Evolutionary conservation across 2,888 invertebrate species (phyloP), one percentile per base, ranked within the genome.

Genomic region (Hecatera dysodea): DNA sequence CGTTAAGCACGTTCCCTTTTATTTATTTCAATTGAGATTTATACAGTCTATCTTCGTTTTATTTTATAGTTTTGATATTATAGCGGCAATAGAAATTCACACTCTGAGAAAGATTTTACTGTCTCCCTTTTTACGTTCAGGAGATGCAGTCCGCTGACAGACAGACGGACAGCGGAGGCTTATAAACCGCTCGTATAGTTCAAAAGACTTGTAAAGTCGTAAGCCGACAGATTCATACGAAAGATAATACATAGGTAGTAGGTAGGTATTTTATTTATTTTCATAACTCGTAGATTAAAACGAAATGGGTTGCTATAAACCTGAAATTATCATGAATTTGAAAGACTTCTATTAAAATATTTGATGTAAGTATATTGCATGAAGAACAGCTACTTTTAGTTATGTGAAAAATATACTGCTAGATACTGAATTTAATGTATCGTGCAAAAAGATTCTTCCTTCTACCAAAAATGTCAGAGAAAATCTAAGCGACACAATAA

Each of bases 201-300:
- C 33, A 75, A 19, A 66, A 66, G n/a, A 53, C 12, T 67, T 66
- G 19, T 7, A 19, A 65, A 75, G 42, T 52, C 27, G 27, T 53
- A 67, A 76, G 46, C 29, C 12, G 7, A n/a, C 42, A 19, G 36
- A 36, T 67, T 71, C 27, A 29, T 67, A 15, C 15, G 22, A 36
- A 48, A 17, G 17, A 66, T 24, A 7, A n/a, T n/a, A n/a, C n/a
- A n/a, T 7, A 15, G 11, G 9, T 33, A 33, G 3, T 39, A 1
- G 39, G 39, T 39, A 12, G 24, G 6, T 22, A 27, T 50, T 66
- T 71, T 44, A 44, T 75, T 36, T 44, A 8, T 52, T 2, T 67
- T 71, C 19, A 19, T 67, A 66, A 53, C 22, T 52, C 27, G 15
- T 44, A 67, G 67, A 36, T 75, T 22, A 36, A 70, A 33, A 73